Conservation (phyloP, 2,113 vertebrate genomes). For the Gulo gulo region DNA sequence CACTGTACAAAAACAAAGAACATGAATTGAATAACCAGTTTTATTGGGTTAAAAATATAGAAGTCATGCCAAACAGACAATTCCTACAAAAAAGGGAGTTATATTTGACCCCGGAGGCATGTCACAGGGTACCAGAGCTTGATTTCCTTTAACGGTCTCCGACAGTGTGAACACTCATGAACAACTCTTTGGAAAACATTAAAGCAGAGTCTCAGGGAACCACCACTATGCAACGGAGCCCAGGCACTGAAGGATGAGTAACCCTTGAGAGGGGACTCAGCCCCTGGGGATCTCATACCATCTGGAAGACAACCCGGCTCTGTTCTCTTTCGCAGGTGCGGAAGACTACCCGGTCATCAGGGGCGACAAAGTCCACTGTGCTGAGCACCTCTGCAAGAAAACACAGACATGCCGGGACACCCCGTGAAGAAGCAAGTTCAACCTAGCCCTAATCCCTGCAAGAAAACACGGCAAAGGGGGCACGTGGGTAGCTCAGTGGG, state of each 20-base stretch:
- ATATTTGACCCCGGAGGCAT: not conserved
- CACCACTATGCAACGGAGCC: rapidly evolving
- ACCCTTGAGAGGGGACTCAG: not conserved
- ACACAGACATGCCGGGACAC: conserved; percentile 38
- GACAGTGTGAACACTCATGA: not conserved
- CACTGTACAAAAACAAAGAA: not conserved
- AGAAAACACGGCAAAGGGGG: not conserved
- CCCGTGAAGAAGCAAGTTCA: not conserved
- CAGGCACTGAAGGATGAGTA: not conserved
- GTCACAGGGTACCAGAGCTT: not conserved
- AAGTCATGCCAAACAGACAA: not conserved
- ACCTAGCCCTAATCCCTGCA: not conserved
- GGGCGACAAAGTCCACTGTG: conserved; percentile 95
- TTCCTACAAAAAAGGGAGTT: conserved; percentile 8
- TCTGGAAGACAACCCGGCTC: conserved; percentile 92
- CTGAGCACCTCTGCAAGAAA: conserved; percentile 87
- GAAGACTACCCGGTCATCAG: conserved; percentile 95
- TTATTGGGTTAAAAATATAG: not conserved
- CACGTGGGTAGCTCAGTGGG: too few relatives aligned
- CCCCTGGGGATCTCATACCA: conserved; percentile 87
- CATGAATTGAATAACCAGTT: not conserved
- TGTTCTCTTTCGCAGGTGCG: conserved; percentile 93
- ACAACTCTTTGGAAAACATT: not conserved
- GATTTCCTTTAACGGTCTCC: not conserved
- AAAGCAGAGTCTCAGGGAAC: not conserved